A percentile compares a stretch with the other conserved stretches of the same genome.
Evolutionary conservation across 2,888 invertebrate species (phyloP).

Genomic region (Melinopterus prodromus): DNA sequence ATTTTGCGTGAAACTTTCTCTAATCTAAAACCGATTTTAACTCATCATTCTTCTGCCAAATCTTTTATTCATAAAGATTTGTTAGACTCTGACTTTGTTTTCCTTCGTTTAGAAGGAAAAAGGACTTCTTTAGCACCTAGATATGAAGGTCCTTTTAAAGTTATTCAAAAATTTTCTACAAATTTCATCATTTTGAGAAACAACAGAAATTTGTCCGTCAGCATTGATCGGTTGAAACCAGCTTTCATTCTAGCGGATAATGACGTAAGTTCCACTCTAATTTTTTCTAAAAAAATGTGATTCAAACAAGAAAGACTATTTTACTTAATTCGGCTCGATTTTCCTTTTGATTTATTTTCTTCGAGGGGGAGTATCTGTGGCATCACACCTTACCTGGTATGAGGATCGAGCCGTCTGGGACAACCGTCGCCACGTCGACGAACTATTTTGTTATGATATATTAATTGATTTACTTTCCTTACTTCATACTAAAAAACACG

Average conservation of each 20-base stretch:
- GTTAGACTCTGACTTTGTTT: slow-evolving; percentile 4
- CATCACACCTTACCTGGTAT: too few species aligned
- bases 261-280: neutral
- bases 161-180: slow-evolving; percentile 7
- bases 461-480: too few species aligned
- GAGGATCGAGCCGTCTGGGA: too few species aligned
- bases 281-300: neutral
- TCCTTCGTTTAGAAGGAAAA: neutral
- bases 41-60: slow-evolving; percentile 6
- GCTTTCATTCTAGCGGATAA: neutral
- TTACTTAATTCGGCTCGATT: too few species aligned
- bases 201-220: neutral
- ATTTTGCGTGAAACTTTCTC: neutral
- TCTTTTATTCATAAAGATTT: slow-evolving; percentile 11
- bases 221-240: neutral
- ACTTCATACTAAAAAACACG: too few species aligned
- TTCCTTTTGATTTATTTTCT: too few species aligned
- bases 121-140: neutral
- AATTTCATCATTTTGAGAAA: neutral
- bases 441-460: too few species aligned
- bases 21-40: neutral
- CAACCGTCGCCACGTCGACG: too few species aligned
- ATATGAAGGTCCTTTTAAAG: slow-evolving; percentile 10
- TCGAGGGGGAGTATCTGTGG: too few species aligned
- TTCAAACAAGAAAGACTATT: neutral